Evolutionary conservation across 2,888 invertebrate genomes (phyloP), one percentile per base, ranked within the genome.

Genomic region (Pantelozetes paolii): DNA sequence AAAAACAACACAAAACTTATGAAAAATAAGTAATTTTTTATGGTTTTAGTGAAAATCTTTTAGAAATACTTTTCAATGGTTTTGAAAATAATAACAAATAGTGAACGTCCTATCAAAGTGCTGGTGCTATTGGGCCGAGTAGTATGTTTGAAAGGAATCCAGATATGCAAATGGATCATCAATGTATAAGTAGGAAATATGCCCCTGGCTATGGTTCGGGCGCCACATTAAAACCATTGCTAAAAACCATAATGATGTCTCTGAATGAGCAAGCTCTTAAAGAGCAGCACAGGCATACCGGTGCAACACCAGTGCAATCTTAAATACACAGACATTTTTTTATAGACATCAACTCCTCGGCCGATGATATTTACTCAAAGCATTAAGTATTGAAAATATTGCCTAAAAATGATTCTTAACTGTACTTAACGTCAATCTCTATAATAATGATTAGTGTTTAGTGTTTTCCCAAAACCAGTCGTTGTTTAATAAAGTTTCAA

Each of bases 151-250:
- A 20, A 57, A 6, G 30, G 59, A 3, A n/a, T 40, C 40, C 42
- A 23, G 67, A 67, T 67, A 67, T 67, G 67, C 67, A 67, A 67
- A 67, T 67, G 67, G 67, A 20, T 40, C 67, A 67, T 42, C 40
- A 36, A 67, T 28, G 23, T 57, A 64, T 59, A 67, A 40, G 67
- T 67, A 67, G 67, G 20, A 67, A 67, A 67, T 67, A 42, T 5
- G 67, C 67, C 67, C 67, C 2, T 23, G 40, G 67, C 40, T n/a
- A 32, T 32, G 30, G 59, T 9, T 42, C 32, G 67, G 40, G 67
- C 67, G 40, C 36, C 40, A 67, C 67, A 67, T 67, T 40, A 67
- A 67, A 64, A 23, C 40, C 20, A 67, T 40, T 40, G 40, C 59
- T 30, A 40, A 67, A 57, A 42, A 23, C 67, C 67, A 40, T 67